Conservation (phyloP, 2,888 invertebrate genomes). For the Drosophila nigricruria region DNA sequence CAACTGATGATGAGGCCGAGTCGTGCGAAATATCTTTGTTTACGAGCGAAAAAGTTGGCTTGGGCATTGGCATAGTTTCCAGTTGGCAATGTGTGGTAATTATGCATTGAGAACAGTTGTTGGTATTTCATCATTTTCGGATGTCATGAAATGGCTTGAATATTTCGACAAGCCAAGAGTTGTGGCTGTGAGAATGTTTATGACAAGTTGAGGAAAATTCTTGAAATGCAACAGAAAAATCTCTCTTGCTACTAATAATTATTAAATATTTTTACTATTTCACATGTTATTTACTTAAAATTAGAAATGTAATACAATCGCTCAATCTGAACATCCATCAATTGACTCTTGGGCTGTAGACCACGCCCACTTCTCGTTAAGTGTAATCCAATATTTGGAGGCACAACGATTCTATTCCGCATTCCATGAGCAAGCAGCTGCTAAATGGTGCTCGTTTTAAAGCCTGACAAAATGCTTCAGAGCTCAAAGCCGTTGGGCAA, state of each 20-base stretch:
- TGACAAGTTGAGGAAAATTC: background rate
- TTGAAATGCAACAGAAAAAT: background rate
- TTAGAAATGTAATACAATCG: background rate
- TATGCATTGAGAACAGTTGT: slow-evolving; percentile 50
- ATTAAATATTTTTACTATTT: background rate
- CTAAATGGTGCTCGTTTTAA: slow-evolving; percentile 54
- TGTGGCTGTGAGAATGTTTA: background rate
- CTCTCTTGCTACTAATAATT: background rate
- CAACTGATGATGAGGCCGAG: slow-evolving; percentile 43
- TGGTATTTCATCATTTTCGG: slow-evolving; percentile 49
- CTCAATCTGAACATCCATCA: background rate
- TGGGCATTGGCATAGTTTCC: slow-evolving; percentile 73
- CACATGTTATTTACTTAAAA: background rate
- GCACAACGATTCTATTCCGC: slow-evolving; percentile 41
- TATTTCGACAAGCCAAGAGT: slow-evolving; percentile 12
- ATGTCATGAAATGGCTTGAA: slow-evolving; percentile 37
- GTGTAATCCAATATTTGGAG: slow-evolving; percentile 46
- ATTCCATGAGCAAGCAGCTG: slow-evolving; percentile 60
- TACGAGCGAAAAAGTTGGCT: slow-evolving; percentile 24
- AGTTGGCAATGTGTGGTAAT: slow-evolving; percentile 62
- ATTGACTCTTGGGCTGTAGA: background rate
- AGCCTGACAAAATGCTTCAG: slow-evolving; percentile 65
- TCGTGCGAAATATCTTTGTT: slow-evolving; percentile 7
- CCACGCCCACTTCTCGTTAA: slow-evolving; percentile 5
- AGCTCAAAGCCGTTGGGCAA: background rate